Base-by-base conservation (phyloP, 92 coral and sea anemone species). In the Pocillopora grandis region DNA sequence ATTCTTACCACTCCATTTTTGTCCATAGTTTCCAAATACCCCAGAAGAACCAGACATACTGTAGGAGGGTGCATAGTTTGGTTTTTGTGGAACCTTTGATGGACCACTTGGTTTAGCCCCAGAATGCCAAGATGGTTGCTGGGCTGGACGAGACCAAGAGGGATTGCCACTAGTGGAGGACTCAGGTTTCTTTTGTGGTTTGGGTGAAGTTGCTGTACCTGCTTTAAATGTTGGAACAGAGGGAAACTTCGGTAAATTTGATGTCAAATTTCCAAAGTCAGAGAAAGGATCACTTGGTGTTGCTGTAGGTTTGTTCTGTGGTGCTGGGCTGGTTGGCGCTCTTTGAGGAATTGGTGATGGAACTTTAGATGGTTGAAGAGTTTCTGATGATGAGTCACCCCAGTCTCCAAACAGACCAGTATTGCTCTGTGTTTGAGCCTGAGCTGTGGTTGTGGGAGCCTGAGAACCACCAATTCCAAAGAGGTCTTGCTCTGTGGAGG, bases 11-110 rank as follows among this genome's bases (percentile, higher is more conserved):
- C 23, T 83, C 86, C 86, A 83, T 33, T 83, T 83, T 61, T 92
- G 90, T n/a, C 99, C 99, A 72, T 96, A 92, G 14, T 91, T 84
- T 11, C 99, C 99, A 84, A 97, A 97, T 80, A 97, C 98, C 49
- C 98, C 93, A 8, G 90, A 72, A 3, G 77, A 67, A 66, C 96
- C 85, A 5, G 90, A 90, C 73, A 90, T 27, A 15, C 91, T 56
- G 80, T 90, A 97, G 17, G 86, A 77, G 0, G 99, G 98, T 6
- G 97, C 72, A 68, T 97, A 97, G 76, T 97, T 97, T 1, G 99
- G 97, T 83, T 91, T 97, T 27, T 87, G 72, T 71, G 85, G 89
- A 57, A 61, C 58, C 77, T 88, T 93, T 9, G 86, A 78, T 6
- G 91, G 86, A 9, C 89, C 64, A 27, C 71, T 76, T 33, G 91